Conservation (phyloP, 2,888 invertebrate species). For the Microctonus brassicae region DNA sequence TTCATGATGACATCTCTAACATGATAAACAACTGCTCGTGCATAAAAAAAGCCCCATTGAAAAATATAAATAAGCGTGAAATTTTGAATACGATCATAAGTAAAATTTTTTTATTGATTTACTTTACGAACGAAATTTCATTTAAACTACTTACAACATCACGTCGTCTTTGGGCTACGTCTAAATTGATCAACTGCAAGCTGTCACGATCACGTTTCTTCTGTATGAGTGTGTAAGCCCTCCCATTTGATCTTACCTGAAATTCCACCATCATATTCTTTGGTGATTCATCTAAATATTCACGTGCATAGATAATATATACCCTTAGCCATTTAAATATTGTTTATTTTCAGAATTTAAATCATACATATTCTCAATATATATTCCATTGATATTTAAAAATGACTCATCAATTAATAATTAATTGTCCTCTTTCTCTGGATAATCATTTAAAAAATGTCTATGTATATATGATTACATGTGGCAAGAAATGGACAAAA, state of each 20-base stretch:
- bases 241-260: constrained; percentile 63
- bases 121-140: constrained; percentile 7
- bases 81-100: background rate
- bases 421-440: background rate
- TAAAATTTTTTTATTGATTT: constrained; percentile 30
- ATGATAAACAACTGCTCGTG: constrained; percentile 45
- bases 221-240: constrained; percentile 53
- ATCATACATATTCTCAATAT: background rate
- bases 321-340: background rate
- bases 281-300: constrained; percentile 21
- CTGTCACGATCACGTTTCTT: constrained; percentile 54
- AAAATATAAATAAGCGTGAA: constrained; percentile 11
- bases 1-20: no score
- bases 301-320: constrained; percentile 17
- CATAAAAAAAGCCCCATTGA: constrained; percentile 21
- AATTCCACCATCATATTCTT: constrained; percentile 53
- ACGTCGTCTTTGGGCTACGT: constrained; percentile 60
- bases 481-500: constrained; percentile 8
- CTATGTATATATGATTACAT: background rate
- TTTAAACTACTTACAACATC: constrained; percentile 60
- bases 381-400: background rate
- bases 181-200: constrained; percentile 64
- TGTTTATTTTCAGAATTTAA: background rate
- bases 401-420: no score
- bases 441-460: background rate